phyloP scores from a whole-genome alignment of 2,797 vertebrate species.

The Sphenopsis melanotis region DNA sequence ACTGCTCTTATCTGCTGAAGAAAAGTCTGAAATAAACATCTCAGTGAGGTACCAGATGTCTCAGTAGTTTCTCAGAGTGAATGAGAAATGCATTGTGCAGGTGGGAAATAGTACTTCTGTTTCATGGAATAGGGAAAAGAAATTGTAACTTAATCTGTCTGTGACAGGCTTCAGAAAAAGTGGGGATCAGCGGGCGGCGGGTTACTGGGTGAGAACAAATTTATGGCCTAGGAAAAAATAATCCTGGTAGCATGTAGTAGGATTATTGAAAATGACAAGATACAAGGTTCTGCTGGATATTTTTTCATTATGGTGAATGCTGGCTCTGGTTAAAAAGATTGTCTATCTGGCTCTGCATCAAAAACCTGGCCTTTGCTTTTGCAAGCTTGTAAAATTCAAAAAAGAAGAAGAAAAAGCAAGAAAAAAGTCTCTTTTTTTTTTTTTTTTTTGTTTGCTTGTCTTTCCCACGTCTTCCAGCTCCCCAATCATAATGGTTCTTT shows the following conservation, averaged over 20 bases:
- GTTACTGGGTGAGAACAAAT: slow-evolving; percentile 63
- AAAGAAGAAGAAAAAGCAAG: neutral
- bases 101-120: neutral
- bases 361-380: neutral
- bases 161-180: slow-evolving; percentile 52
- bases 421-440: neutral
- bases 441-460: neutral
- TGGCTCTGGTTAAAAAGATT: slow-evolving; percentile 20
- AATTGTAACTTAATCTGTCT: slow-evolving; percentile 32
- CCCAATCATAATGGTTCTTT: neutral
- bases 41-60: slow-evolving; percentile 1
- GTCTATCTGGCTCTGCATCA: neutral
- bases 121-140: neutral
- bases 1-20: slow-evolving; percentile 43
- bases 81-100: slow-evolving; percentile 14
- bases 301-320: neutral
- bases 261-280: slow-evolving; percentile 63
- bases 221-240: slow-evolving; percentile 62
- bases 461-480: neutral
- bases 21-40: slow-evolving; percentile 59
- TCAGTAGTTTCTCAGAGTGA: neutral
- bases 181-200: slow-evolving; percentile 30
- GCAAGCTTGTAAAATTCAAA: neutral
- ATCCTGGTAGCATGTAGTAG: slow-evolving; percentile 35
- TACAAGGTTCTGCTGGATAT: slow-evolving; percentile 17